Base-by-base conservation (phyloP, 2,888 invertebrate genomes). In the Stictocephala bisonia region DNA sequence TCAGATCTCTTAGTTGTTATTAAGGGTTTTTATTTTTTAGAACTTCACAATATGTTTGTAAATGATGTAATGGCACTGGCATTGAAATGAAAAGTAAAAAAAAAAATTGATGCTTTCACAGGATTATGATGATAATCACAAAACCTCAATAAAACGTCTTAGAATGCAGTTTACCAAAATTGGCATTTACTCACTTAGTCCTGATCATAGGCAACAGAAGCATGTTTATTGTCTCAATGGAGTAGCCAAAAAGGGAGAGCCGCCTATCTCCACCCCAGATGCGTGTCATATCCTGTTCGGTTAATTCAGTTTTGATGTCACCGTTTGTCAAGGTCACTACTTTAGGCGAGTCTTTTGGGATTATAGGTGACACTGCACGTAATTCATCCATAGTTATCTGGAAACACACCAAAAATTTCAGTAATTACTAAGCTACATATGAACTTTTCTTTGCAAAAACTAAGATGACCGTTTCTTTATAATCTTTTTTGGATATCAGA, bases 121-220 rank as follows among this genome's bases (percentile, higher is more conserved):
- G n/a, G n/a, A n/a, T n/a, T n/a, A n/a, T n/a, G n/a, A n/a, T n/a
- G n/a, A n/a, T n/a, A n/a, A n/a, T n/a, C n/a, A n/a, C n/a, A n/a
- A n/a, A n/a, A n/a, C n/a, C n/a, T n/a, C n/a, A n/a, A n/a, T n/a
- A n/a, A n/a, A n/a, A n/a, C n/a, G n/a, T n/a, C n/a, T n/a, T n/a
- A n/a, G n/a, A n/a, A n/a, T n/a, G n/a, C n/a, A n/a, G n/a, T n/a
- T n/a, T n/a, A n/a, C n/a, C n/a, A n/a, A n/a, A n/a, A n/a, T n/a
- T n/a, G n/a, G 35, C 35, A 6, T 31, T 22, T 64, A 85, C 89
- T 85, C 84, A 96, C 96, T 94, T 94, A 81, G 94, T 94, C 82
- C 93, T 91, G 79, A 99, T 92, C 99, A 99, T 99, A 0, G 99
- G 99, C 71, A 99, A 85, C 40, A 99, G 86, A 20, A 99, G 88